A percentile compares a stretch with the other conserved stretches of the same genome.
Evolutionary conservation across 1,140 invertebrate species (phyloP).

Genomic region (Drosophila dunni): DNA sequence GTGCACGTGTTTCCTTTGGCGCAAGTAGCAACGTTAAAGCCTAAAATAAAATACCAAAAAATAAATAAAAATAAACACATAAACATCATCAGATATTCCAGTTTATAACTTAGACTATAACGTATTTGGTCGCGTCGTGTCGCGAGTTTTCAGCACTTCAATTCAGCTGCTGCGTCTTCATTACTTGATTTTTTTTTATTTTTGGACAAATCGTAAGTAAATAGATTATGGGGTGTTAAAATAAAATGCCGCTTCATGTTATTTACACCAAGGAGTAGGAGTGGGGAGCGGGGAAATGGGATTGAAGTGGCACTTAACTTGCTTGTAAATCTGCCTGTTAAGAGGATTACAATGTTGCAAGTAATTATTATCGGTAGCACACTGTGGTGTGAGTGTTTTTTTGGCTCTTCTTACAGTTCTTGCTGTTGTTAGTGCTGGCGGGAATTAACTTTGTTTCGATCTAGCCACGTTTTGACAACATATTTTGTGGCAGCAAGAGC

Average conservation of each 20-base stretch:
- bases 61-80: too few species aligned
- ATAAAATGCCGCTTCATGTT: slow-evolving; percentile 40
- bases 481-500: slow-evolving; percentile 20
- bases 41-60: neutral
- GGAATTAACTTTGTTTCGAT: slow-evolving; percentile 81
- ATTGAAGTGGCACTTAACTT: slow-evolving; percentile 45
- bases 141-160: neutral
- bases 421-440: slow-evolving; percentile 51
- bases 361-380: slow-evolving; percentile 72
- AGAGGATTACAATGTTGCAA: slow-evolving; percentile 81
- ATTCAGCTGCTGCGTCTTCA: neutral
- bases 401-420: too few species aligned
- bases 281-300: neutral
- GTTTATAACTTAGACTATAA: neutral
- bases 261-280: slow-evolving; percentile 23
- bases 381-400: slow-evolving; percentile 30
- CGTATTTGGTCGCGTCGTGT: slow-evolving; percentile 6
- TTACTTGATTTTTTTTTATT: slow-evolving; percentile 4
- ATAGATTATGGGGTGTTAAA: slow-evolving; percentile 42
- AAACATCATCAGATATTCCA: neutral
- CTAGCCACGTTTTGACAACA: slow-evolving; percentile 67
- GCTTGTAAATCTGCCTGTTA: slow-evolving; percentile 74
- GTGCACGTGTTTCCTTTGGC: slow-evolving; percentile 50
- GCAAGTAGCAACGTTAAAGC: slow-evolving; percentile 17
- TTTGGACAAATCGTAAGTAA: slow-evolving; percentile 48